These are phyloP conservation scores for Panorpa germanica DNA, from an alignment of 2,888 invertebrate genomes.

Conservation along the genomic window DNA sequence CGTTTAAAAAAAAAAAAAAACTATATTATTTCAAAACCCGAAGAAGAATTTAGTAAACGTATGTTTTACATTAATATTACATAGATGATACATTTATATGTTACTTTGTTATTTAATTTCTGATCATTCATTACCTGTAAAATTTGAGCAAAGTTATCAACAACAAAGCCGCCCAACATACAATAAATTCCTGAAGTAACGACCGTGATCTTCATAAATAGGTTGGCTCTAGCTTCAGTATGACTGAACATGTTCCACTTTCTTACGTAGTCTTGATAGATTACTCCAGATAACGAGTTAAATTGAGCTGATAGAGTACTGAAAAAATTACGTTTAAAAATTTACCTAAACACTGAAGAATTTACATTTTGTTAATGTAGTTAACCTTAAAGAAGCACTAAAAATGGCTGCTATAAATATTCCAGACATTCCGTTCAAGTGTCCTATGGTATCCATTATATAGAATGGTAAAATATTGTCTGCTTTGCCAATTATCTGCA, in stretches of 20 bases:
- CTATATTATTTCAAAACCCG: too few relatives aligned
- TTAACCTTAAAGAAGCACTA: conserved; percentile 32
- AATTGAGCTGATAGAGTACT: conserved; percentile 36
- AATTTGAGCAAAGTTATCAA: conserved; percentile 27
- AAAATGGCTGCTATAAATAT: conserved; percentile 41
- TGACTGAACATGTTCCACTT: conserved; percentile 20
- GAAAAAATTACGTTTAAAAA: too few relatives aligned
- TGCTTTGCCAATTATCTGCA: conserved; percentile 19
- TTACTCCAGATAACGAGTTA: conserved; percentile 31
- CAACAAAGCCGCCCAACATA: conserved; percentile 29
- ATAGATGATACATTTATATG: too few relatives aligned
- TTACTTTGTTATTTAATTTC: too few relatives aligned
- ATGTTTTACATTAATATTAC: too few relatives aligned
- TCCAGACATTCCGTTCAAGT: conserved; percentile 33
- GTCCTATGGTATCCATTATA: conserved; percentile 31
- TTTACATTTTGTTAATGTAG: not conserved
- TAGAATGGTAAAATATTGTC: conserved; percentile 34
- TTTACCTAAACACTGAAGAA: too few relatives aligned
- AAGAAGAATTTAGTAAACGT: too few relatives aligned
- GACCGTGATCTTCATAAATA: conserved; percentile 27
- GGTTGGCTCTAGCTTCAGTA: conserved; percentile 26
- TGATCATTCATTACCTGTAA: too few relatives aligned
- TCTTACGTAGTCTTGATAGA: conserved; percentile 36
- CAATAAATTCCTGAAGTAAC: conserved; percentile 32
- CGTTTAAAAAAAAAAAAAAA: too few relatives aligned